These are phyloP conservation scores for Lophotriccus pileatus DNA, from an alignment of 2,797 vertebrate species.

Conservation along the genomic window DNA sequence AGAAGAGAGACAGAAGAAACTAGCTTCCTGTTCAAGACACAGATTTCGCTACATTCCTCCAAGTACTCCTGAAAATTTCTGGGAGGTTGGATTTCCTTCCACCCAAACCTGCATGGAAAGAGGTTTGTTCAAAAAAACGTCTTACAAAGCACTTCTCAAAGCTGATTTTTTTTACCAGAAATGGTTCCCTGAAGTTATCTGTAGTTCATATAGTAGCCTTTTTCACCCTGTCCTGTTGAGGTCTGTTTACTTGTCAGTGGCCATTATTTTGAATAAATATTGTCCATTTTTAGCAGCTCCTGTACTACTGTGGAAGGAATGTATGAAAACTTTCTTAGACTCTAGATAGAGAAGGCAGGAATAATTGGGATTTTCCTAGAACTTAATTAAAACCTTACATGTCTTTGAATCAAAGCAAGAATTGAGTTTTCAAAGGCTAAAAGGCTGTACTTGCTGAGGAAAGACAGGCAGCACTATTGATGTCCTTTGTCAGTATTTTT, in stretches of 20 bases:
- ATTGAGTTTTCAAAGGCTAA: background rate
- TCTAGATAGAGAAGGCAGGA: background rate
- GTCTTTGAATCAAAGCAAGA: background rate
- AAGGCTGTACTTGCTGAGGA: background rate
- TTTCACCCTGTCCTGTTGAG: background rate
- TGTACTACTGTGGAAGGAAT: background rate
- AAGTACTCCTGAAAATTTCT: slow-evolving; percentile 94
- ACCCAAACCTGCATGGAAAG: slow-evolving; percentile 94
- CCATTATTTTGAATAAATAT: background rate
- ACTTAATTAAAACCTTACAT: background rate
- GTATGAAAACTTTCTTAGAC: background rate
- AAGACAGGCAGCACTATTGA: background rate
- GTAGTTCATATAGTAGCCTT: background rate
- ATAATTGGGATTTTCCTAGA: background rate
- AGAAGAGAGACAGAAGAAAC: slow-evolving; percentile 87
- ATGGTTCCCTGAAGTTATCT: background rate
- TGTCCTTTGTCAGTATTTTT: background rate
- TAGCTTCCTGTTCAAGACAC: slow-evolving; percentile 91
- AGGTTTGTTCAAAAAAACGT: slow-evolving; percentile 76
- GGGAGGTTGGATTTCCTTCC: slow-evolving; percentile 97
- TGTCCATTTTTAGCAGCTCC: background rate
- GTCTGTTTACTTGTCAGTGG: background rate
- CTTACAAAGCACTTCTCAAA: background rate
- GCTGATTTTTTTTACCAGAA: rapidly evolving
- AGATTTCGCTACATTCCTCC: slow-evolving; percentile 90